A percentile compares a stretch with the other conserved stretches of the same genome.
phyloP scores from a whole-genome alignment of 2,888 invertebrate species.

The Drosophila anomelani region DNA sequence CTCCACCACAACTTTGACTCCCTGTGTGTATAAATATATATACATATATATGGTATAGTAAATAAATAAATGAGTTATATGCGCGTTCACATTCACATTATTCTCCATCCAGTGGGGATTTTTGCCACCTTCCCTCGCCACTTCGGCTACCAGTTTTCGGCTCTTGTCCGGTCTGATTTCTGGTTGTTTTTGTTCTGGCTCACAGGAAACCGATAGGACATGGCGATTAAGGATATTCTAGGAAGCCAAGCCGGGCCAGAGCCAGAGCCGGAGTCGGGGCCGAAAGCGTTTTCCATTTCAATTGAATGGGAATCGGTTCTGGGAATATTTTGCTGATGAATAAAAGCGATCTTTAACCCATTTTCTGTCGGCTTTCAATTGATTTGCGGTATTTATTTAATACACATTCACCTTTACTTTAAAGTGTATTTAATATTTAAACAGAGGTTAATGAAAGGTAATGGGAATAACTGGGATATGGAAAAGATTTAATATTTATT shows the following conservation, averaged over 20 bases:
- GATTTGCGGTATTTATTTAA: not conserved
- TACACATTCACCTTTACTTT: not conserved
- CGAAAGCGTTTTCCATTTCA: slow-evolving; percentile 44
- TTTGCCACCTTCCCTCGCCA: slow-evolving; percentile 49
- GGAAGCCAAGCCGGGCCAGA: slow-evolving; percentile 60
- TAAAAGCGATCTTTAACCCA: slow-evolving; percentile 20
- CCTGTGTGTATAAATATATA: slow-evolving; percentile 10
- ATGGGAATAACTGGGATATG: too few species aligned
- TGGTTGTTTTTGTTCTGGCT: slow-evolving; percentile 57
- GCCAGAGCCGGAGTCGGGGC: slow-evolving; percentile 11
- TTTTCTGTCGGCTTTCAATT: slow-evolving; percentile 1
- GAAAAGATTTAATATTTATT: not conserved
- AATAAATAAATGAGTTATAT: slow-evolving; percentile 78
- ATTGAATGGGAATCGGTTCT: slow-evolving; percentile 27
- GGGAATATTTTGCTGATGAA: slow-evolving; percentile 24
- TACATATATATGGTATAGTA: slow-evolving; percentile 49
- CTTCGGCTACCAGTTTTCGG: slow-evolving; percentile 24
- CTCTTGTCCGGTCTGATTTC: slow-evolving; percentile 16
- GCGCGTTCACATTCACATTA: slow-evolving; percentile 73
- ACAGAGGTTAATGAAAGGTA: not conserved
- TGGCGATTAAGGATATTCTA: slow-evolving; percentile 69
- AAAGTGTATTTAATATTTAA: not conserved
- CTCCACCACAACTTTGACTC: slow-evolving; percentile 7
- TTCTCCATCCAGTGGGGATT: slow-evolving; percentile 64
- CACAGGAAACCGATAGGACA: slow-evolving; percentile 74